Base-by-base conservation (phyloP, 2,888 invertebrate genomes). In the Tridacna gigas region DNA sequence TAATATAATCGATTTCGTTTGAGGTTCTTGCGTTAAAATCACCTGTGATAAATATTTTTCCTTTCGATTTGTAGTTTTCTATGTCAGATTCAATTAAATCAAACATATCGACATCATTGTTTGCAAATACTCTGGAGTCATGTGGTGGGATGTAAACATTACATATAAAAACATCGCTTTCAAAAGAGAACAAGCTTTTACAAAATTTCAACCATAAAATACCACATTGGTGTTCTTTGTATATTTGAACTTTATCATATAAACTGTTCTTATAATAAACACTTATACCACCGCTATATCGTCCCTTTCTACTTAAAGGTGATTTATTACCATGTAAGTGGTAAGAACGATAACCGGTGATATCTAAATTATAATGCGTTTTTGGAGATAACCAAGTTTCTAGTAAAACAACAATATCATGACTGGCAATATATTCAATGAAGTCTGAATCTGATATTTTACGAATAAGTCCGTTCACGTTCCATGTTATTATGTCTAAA, bases 31-130 rank as follows among this genome's bases (percentile, higher is more conserved):
- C 22, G 22, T 77, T 77, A 63, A 79, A 69, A 28, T 69, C 69
- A 4, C 77, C 66, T 7, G 5, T 66, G 2, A 77, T 18, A 48
- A 77, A 66, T 11, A 51, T 13, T 66, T 77, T 77, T 4, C 77
- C 69, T n/a, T 22, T 26, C 11, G 13, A 28, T 56, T 77, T 77
- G 37, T 13, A 77, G 20, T 69, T 67, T 60, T 77, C 77, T n/a
- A 77, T 77, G 15, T 51, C 77, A 28, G 26, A 45, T 69, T 77
- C 69, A 9, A 77, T 69, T 37, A 25, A 45, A 20, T 77, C 77
- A 69, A 77, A 77, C 15, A 77, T 37, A n/a, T 77, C 56, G 37
- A 69, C 12, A 28, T 77, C 61, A 22, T 60, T 28, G n/a, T 18
- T 13, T 47, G 61, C 0, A 15, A 66, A 48, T 51, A 65, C 48